These are phyloP conservation scores for Gymnogyps californianus DNA, from an alignment of 2,113 vertebrate species.

Conservation along the genomic window DNA sequence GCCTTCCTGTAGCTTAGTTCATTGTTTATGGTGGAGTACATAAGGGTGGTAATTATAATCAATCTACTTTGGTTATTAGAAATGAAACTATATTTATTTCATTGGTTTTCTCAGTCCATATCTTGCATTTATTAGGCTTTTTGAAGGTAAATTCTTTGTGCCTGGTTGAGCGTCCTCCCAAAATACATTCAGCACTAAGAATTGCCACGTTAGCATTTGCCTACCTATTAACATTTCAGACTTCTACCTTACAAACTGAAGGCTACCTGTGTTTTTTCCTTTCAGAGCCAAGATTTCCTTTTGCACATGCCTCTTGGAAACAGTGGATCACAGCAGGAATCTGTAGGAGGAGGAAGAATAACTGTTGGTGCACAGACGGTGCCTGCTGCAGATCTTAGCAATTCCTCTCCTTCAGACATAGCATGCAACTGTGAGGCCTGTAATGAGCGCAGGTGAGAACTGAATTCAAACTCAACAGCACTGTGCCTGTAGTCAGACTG, in stretches of 20 bases:
- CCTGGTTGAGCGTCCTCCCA: not conserved
- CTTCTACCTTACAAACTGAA: not conserved
- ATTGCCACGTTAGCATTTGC: not conserved
- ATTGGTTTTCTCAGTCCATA: not conserved
- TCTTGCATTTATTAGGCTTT: not conserved
- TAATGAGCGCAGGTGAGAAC: conserved; percentile 87
- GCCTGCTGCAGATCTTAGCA: conserved; percentile 80
- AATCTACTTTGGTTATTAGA: not conserved
- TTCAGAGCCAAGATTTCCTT: conserved; percentile 91
- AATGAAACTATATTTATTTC: not conserved
- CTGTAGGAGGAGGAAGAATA: conserved; percentile 78
- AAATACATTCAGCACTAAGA: not conserved
- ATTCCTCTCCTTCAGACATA: conserved; percentile 78
- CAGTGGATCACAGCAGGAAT: conserved; percentile 81
- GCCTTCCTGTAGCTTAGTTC: not conserved
- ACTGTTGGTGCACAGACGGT: conserved; percentile 81
- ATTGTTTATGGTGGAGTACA: not conserved
- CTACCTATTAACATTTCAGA: not conserved
- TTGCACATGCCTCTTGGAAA: conserved; percentile 89
- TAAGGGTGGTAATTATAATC: not conserved
- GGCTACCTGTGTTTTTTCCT: not conserved
- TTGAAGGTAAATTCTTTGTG: not conserved
- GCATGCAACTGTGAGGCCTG: conserved; percentile 91
- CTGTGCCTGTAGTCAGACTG: not conserved
- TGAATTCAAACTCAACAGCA: not conserved